Evolutionary conservation across 2,113 vertebrate species (phyloP).

Genomic region (Cyprinodon variegatus): DNA sequence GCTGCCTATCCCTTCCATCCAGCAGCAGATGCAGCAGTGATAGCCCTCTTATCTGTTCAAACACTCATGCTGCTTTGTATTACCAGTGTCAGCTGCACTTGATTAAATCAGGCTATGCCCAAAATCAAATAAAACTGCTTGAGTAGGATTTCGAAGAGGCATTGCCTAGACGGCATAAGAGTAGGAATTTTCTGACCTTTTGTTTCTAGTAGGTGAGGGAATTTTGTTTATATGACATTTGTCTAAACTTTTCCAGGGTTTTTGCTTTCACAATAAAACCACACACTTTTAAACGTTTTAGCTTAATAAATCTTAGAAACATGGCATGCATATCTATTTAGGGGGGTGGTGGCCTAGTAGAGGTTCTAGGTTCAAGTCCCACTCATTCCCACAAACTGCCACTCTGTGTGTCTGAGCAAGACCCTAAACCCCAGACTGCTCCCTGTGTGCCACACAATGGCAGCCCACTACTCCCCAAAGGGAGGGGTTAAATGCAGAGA

Average conservation of each 20-base stretch:
- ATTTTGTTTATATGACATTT: conserved; percentile 52
- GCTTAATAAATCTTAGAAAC: too few species aligned
- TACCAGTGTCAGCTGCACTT: conserved; percentile 55
- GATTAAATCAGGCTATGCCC: conserved; percentile 70
- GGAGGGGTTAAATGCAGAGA: too few species aligned
- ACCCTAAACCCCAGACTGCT: too few species aligned
- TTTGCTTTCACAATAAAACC: conserved; percentile 12
- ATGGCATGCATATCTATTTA: too few species aligned
- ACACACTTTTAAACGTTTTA: too few species aligned
- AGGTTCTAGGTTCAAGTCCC: too few species aligned
- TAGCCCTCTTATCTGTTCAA: conserved; percentile 64
- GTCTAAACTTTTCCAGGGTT: background rate
- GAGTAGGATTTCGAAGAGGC: conserved; percentile 54
- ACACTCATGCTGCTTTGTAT: conserved; percentile 62
- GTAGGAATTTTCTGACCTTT: conserved; percentile 54
- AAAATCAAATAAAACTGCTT: conserved; percentile 67
- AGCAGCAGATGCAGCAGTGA: conserved; percentile 48
- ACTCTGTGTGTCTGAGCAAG: too few species aligned
- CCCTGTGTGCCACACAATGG: too few species aligned
- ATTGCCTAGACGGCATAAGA: conserved; percentile 35
- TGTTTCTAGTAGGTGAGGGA: conserved; percentile 21
- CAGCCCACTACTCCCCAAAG: too few species aligned
- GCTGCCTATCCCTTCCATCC: conserved; percentile 47
- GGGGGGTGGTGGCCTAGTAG: too few species aligned
- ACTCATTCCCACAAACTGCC: too few species aligned